These are phyloP conservation scores for Chaetops frenatus DNA, from an alignment of 2,113 vertebrate species.

Conservation along the genomic window DNA sequence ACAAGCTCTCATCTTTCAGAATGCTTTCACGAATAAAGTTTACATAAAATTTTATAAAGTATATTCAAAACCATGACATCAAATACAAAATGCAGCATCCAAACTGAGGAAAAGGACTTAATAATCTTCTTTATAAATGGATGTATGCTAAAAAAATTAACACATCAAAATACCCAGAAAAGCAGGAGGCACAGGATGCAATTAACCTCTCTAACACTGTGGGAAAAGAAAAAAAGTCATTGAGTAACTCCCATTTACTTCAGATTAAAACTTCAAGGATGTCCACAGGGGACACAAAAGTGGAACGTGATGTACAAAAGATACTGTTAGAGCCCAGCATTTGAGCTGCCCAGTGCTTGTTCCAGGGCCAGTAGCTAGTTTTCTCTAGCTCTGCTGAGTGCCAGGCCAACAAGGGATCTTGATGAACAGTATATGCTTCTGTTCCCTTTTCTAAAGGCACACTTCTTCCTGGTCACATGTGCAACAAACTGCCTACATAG, in stretches of 20 bases:
- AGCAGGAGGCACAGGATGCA: conserved; percentile 32
- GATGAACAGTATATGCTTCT: not conserved
- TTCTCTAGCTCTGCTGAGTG: not conserved
- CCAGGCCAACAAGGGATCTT: not conserved
- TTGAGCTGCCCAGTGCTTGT: not conserved
- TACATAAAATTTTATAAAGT: not conserved
- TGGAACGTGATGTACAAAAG: not conserved
- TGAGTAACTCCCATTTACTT: not conserved
- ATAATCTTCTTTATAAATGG: not conserved
- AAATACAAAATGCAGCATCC: not conserved
- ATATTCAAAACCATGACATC: not conserved
- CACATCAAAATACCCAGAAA: conserved; percentile 49
- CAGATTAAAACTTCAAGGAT: not conserved
- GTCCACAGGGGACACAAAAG: not conserved
- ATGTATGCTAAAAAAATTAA: conserved; percentile 24
- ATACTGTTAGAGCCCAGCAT: not conserved
- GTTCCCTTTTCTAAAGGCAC: not conserved
- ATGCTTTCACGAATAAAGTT: not conserved
- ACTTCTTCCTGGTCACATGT: not conserved
- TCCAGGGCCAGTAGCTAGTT: not conserved
- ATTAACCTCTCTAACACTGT: conserved; percentile 14
- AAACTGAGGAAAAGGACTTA: not conserved
- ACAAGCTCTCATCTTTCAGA: not conserved
- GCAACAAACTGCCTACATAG: not conserved
- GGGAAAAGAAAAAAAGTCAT: not conserved